Base-by-base conservation (phyloP, 2,888 invertebrate species). In the Lepeophtheirus nordmannii region DNA sequence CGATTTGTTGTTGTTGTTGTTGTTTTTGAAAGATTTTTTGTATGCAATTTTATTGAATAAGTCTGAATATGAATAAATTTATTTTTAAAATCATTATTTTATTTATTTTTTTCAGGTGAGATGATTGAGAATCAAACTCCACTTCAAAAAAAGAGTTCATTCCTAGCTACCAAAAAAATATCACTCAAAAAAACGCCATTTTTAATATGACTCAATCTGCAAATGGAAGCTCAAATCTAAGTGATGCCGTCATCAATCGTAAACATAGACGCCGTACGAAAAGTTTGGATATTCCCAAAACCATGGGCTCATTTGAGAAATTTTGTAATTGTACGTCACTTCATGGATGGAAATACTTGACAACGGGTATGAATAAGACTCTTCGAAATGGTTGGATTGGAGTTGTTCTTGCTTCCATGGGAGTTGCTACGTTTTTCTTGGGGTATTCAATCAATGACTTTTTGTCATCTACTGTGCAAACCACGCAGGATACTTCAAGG, bases 401-500 rank as follows among this genome's bases (percentile, higher is more conserved):
- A n/a, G 62, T 62, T 11, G 62, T 62, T 11, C 40, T 62, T 10
- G 62, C 39, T 22, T 62, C 62, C 12, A 62, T 62, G 62, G 62
- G 62, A n/a, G 62, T 62, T 11, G 62, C 62, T 10, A 20, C 62
- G 14, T 62, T 62, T 17, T 62, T 62, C 40, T 20, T 62, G 5
- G 62, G 62, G 10, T 62, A 62, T 20, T 62, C 62, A 7, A 20
- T 37, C 41, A 62, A 62, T 62, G 62, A 62, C 17, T 62, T 62
- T 17, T 23, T 62, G 10, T 38, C 62, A 38, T 62, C 62, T 17
- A 62, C 62, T 39, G 62, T 62, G 7, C 62, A 62, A 62, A 62
- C 62, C n/a, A 62, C 62, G 14, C 62, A 62, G 39, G 62, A 62
- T 17, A 62, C 62, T 5, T 62, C 62, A 20, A 62, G 62, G 62